Base-by-base conservation (phyloP, 2,797 vertebrate genomes). In the Diceros bicornis region DNA sequence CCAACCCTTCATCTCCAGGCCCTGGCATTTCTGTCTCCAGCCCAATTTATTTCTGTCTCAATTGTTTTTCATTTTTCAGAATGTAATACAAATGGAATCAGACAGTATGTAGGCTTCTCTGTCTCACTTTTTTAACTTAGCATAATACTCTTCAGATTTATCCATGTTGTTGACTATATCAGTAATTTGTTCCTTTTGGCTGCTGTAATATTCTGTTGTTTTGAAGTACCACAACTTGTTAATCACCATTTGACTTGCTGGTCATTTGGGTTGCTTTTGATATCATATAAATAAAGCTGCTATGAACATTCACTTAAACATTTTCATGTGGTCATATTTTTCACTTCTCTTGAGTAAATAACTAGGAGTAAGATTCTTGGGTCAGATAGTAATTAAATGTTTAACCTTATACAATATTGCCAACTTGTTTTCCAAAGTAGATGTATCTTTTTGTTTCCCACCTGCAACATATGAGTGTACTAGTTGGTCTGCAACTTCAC, bases 1-100 rank as follows among this genome's bases (percentile, higher is more conserved):
- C 14, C 34, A 79, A 0, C 1, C 4, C 3, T 7, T 74, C 29
- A 34, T n/a, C 20, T 69, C 29, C 3, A 47, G 20, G 3, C 1
- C 32, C 32, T 29, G 52, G 59, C 52, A 87, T 52, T 52, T 52
- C 50, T 52, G 50, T 52, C 50, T 52, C 50, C 3, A 50, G 47
- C 12, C 47, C 41, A 41, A 9, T 7, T 88, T 66, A 84, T 82
- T 94, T 75, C 6, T 17, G 52, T 25, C 29, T 72, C 59, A 50
- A 55, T 34, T n/a, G 34, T 18, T 93, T 14, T 44, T 6, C 20
- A 2, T 10, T 91, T 93, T 37, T 37, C 6, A 41, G 13, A 47
- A 94, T 7, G 18, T 27, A 32, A 34, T 72, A 27, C n/a, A 52
- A 93, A 85, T 61, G 74, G 9, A 75, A 8, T 83, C 68, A 75